Base-by-base conservation (phyloP, 2,888 invertebrate genomes). In the Acleris sparsana region DNA sequence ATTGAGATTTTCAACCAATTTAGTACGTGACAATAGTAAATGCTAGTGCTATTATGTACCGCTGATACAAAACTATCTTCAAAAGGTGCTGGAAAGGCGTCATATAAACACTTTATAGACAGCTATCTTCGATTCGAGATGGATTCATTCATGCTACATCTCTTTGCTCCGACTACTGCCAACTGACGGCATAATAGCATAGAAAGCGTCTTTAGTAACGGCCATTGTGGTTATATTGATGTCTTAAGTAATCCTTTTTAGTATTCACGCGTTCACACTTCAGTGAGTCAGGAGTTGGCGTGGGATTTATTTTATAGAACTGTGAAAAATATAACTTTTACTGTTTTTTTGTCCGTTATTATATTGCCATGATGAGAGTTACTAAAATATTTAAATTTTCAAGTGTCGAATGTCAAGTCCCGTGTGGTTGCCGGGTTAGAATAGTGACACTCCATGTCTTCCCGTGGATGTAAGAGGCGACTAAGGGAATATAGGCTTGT, bases 171-270 rank as follows among this genome's bases (percentile, higher is more conserved):
- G 55, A 22, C 46, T 22, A 22, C 57, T 22, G 46, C 57, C 16
- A 44, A 43, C 44, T 3, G 46, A 43, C 33, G 17, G 22, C 16
- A 25, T 44, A 56, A 57, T 44, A 46, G 46, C 43, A 44, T 44
- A 57, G 29, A 57, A 63, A 57, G 44, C 20, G n/a, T 59, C 46
- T 20, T 53, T 59, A 59, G 58, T 48, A 16, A 22, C 22, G 57
- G 43, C 17, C 25, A 22, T 53, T 53, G 17, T 53, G 44, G 18
- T n/a, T 53, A 52, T 63, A 53, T 53, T 63, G 44, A 51, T 58
- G 33, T 62, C 44, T 52, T 44, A 48, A 48, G 57, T 63, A 46
- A 63, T 63, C 46, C 20, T 39, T 5, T 22, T 63, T 46, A 44
- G 60, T 49, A 18, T 25, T 44, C 46, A 53, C 61, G 46, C 53